Evolutionary conservation across 2,888 invertebrate species (phyloP).

Genomic region (Deilephila elpenor): DNA sequence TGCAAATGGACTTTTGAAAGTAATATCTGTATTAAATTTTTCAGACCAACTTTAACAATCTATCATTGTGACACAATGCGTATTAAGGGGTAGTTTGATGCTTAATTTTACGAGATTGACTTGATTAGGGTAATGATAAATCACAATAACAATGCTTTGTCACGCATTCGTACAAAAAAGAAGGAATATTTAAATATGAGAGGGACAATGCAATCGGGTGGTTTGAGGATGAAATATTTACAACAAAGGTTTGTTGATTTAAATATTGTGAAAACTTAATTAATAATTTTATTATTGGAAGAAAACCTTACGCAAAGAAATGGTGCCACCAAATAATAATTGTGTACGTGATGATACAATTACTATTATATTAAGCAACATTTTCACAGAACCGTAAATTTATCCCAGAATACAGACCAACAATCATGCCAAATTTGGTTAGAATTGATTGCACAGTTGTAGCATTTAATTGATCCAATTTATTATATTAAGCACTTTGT

Average conservation of each 20-base stretch:
- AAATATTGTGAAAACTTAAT: too few relatives aligned
- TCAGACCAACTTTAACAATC: conserved; percentile 55
- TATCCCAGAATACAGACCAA: background rate
- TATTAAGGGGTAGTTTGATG: conserved; percentile 45
- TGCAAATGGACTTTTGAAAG: conserved; percentile 78
- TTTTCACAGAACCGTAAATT: background rate
- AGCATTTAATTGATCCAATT: conserved; percentile 2
- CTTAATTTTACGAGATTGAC: background rate
- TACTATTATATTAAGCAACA: background rate
- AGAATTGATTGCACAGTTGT: conserved; percentile 37
- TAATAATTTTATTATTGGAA: too few relatives aligned
- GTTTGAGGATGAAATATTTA: too few relatives aligned
- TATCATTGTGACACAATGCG: conserved; percentile 61
- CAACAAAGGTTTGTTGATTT: too few relatives aligned
- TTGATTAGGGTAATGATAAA: background rate
- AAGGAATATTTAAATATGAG: too few relatives aligned
- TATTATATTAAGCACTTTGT: background rate
- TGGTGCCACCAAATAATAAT: background rate
- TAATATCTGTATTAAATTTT: conserved; percentile 68
- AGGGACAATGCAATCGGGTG: too few relatives aligned
- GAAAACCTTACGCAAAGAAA: background rate
- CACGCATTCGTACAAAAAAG: too few relatives aligned
- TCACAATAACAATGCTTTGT: background rate
- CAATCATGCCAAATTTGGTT: conserved; percentile 40
- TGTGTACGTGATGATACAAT: background rate